Base-by-base conservation (phyloP, 2,113 vertebrate genomes). In the Ciconia boyciana region DNA sequence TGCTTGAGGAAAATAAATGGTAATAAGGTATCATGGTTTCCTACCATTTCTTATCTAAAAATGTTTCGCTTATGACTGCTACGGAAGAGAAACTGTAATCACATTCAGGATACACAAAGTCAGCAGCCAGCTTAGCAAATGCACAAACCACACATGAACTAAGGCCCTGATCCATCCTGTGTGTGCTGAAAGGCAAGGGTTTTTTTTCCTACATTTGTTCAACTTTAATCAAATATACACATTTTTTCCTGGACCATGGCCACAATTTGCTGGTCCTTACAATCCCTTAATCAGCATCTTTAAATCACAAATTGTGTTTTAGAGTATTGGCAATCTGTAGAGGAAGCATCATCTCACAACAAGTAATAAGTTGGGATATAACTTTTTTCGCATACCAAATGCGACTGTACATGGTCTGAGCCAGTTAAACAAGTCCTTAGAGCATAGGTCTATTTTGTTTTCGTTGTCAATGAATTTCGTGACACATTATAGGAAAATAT, bases 111-210 rank as follows among this genome's bases (percentile, higher is more conserved):
- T 61, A 62, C 82, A 83, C 75, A 25, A 69, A 87, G 84, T 87
- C 87, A 85, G 90, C 76, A 92, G 41, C 20, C 54, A 80, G 81
- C 78, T 80, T 79, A 90, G 93, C 76, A 80, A 88, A 69, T 39
- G 58, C 39, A 83, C 62, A 58, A 31, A 86, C 21, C 32, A 15
- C 0, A 3, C 29, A 25, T 0, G 15, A 75, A 46, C 58, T 60
- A 44, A 62, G 66, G 39, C 24, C 14, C 49, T 61, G 75, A 57
- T 76, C 49, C 43, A 16, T 64, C 29, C 57, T 41, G 26, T 7
- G 13, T 21, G 41, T 91, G 48, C 62, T 61, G 39, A 86, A 88
- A 78, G 41, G 29, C 21, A 31, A 58, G 10, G 14, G 0, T 0
- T 3, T 60, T 72, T 10, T 28, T 6, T 4, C 9, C 39, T 64